Evolutionary conservation across 2,797 vertebrate species (phyloP), one percentile per base, ranked within the genome.

Genomic region (Spheniscus humboldti): DNA sequence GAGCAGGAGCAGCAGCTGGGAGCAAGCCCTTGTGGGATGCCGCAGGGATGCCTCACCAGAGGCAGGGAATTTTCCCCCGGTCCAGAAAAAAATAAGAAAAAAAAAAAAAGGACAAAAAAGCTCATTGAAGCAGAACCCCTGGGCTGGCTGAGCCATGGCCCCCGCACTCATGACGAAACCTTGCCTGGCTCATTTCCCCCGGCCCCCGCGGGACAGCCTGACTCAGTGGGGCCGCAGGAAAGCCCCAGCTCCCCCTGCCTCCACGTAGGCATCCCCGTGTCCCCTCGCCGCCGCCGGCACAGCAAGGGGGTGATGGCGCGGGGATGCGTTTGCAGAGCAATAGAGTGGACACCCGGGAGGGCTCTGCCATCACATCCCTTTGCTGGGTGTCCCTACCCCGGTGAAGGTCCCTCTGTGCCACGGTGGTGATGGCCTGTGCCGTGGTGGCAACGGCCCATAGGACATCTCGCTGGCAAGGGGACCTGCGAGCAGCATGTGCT

Each of bases 301-400:
- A 23, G 27, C 39, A 20, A 17, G 31, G 69, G 55, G 43, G 2
- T 8, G 69, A 13, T 3, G 41, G 19, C 82, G 39, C 3, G 0
- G 56, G 39, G 57, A 5, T 5, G 57, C 5, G 55, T 24, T 4
- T 18, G 62, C n/a, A 17, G 77, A n/a, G 20, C 48, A 23, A 2
- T 0, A 11, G 48, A 27, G 66, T 19, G 8, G 64, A 7, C 13
- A 11, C 11, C 10, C 8, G 0, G 45, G 7, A 18, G 18, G 19
- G 5, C 3, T 4, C 1, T 3, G 3, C 20, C 59, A 39, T 10
- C 56, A 3, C 0, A 0, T 52, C 86, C 83, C 64, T 37, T 17
- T 24, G n/a, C n/a, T 31, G 75, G 60, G 30, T 47, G 50, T 23
- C 86, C 60, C 23, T 18, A 31, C 25, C 63, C 10, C 4, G 1